Conservation (phyloP, 2,797 vertebrate species). For the Halcyon chelicuti region DNA sequence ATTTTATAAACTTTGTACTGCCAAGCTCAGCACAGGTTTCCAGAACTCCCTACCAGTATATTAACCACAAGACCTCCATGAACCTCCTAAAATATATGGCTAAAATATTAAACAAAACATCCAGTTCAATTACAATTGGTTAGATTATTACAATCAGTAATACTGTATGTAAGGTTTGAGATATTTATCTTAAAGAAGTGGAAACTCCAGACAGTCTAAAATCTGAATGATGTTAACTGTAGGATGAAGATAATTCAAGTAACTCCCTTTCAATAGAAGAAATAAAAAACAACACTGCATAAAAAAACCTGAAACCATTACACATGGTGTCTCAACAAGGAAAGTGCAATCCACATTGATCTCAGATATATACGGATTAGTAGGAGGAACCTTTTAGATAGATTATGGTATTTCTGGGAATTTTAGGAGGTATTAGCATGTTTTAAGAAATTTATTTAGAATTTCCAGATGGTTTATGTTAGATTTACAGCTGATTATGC, state of each 20-base stretch:
- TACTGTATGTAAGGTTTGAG: background rate
- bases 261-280: background rate
- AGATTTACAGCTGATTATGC: slow-evolving; percentile 3
- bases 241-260: background rate
- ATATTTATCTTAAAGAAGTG: background rate
- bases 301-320: background rate
- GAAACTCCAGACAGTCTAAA: background rate
- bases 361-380: background rate
- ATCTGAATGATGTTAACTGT: background rate
- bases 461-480: background rate
- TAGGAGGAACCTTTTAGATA: background rate
- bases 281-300: background rate
- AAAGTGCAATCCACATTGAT: background rate
- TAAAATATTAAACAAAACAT: slow-evolving; percentile 24
- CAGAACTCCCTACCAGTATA: background rate
- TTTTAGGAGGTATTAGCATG: background rate
- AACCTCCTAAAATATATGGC: background rate
- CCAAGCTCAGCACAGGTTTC: slow-evolving; percentile 26
- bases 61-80: background rate
- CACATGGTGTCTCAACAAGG: background rate
- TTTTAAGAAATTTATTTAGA: background rate
- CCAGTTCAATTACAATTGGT: background rate
- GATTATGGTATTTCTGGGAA: background rate
- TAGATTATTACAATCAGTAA: background rate
- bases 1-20: slow-evolving; percentile 1